These are phyloP conservation scores for Netelia inedita DNA, from an alignment of 2,888 invertebrate species.

Conservation along the genomic window DNA sequence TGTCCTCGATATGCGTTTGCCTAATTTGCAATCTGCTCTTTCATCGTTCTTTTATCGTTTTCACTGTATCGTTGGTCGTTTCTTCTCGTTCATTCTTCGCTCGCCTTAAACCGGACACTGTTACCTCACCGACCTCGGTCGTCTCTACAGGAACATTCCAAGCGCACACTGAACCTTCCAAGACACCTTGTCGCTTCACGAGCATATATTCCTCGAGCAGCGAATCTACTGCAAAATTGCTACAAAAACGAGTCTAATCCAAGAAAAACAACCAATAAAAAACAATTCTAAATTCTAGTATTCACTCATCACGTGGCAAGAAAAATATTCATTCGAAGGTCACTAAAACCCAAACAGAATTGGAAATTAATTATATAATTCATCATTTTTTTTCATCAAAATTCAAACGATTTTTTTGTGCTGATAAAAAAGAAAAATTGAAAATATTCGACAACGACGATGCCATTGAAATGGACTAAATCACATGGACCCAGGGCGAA, in stretches of 20 bases:
- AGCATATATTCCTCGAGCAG: constrained; percentile 68
- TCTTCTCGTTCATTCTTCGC: constrained; percentile 36
- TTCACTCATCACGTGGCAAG: too few relatives aligned
- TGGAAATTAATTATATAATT: not conserved
- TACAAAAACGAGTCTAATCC: not conserved
- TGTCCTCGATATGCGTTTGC: not conserved
- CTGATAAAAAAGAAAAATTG: too few relatives aligned
- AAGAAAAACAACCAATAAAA: not conserved
- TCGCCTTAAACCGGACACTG: constrained; percentile 52
- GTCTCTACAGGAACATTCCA: constrained; percentile 76
- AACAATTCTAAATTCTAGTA: not conserved
- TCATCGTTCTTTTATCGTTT: not conserved
- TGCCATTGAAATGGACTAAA: not conserved
- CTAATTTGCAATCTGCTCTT: constrained; percentile 24
- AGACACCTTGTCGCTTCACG: constrained; percentile 55
- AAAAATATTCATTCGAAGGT: too few relatives aligned
- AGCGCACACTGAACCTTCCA: constrained; percentile 80
- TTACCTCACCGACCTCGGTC: constrained; percentile 76
- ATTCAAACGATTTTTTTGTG: not conserved
- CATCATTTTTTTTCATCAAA: not conserved
- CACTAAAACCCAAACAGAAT: too few relatives aligned
- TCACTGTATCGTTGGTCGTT: constrained; percentile 21
- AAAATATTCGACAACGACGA: too few relatives aligned
- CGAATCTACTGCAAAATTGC: constrained; percentile 34
- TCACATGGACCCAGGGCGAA: not conserved